Conservation (phyloP, 2,888 invertebrate genomes). For the Galeopsomyia nigrocyanea region DNA sequence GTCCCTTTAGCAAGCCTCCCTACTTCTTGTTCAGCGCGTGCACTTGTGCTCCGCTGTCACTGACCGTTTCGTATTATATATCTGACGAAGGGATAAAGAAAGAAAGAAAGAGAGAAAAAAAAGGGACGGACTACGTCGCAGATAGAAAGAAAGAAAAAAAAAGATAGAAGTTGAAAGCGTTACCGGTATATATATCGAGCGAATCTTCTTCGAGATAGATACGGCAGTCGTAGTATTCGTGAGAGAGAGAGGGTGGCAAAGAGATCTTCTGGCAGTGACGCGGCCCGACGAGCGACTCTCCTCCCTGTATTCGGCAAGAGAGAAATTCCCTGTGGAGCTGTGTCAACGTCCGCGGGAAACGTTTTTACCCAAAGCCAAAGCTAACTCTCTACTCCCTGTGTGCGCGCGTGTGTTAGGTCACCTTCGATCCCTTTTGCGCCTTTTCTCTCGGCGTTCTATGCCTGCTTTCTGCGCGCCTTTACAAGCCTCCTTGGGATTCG, state of each 20-base stretch:
- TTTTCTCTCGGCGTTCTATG: not conserved
- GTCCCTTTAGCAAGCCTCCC: conserved; percentile 17
- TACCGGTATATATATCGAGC: conserved; percentile 12
- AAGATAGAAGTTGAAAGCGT: conserved; percentile 12
- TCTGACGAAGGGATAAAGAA: conserved; percentile 49
- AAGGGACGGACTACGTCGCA: conserved; percentile 16
- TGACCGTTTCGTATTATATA: conserved; percentile 48
- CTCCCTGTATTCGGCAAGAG: conserved; percentile 53
- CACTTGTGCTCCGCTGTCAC: conserved; percentile 11
- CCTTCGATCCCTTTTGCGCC: not conserved
- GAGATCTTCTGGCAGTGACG: conserved; percentile 51
- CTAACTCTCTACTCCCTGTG: conserved; percentile 6
- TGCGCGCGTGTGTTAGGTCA: not conserved
- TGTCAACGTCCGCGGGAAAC: conserved; percentile 64
- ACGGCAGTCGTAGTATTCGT: conserved; percentile 1
- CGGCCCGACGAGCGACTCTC: conserved; percentile 54
- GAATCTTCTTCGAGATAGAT: not conserved
- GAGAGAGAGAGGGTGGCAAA: conserved; percentile 29
- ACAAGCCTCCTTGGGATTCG: not conserved
- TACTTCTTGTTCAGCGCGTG: not conserved
- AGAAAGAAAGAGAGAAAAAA: conserved; percentile 17
- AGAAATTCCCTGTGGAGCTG: conserved; percentile 66
- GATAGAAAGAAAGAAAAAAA: conserved; percentile 36
- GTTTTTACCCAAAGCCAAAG: conserved; percentile 18
- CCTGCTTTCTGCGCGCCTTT: not conserved